A percentile compares a stretch with the other conserved stretches of the same genome.
Evolutionary conservation across 2,113 vertebrate species (phyloP).

Genomic region (Morone saxatilis): DNA sequence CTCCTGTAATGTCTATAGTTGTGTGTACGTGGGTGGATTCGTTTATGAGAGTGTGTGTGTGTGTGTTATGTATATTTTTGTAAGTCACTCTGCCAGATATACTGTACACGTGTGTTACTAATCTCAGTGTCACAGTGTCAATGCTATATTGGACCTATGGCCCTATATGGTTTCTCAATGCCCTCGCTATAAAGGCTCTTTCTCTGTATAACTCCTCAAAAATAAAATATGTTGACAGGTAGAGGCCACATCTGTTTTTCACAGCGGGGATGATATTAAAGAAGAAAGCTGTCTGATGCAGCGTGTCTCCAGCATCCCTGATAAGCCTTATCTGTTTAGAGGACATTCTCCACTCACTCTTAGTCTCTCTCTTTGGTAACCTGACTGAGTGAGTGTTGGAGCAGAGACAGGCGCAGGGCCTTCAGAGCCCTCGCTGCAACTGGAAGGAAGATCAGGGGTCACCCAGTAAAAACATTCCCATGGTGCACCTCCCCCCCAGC

Average conservation of each 20-base stretch:
- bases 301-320: conserved; percentile 59
- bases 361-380: conserved; percentile 50
- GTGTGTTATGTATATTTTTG: conserved; percentile 45
- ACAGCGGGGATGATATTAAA: not conserved
- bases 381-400: conserved; percentile 71
- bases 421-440: conserved; percentile 69
- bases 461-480: conserved; percentile 86
- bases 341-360: conserved; percentile 32
- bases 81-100: conserved; percentile 47
- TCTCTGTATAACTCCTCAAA: conserved; percentile 60
- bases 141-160: conserved; percentile 71
- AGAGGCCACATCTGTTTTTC: conserved; percentile 19
- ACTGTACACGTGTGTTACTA: conserved; percentile 63
- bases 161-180: conserved; percentile 70
- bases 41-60: not conserved
- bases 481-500: conserved; percentile 75
- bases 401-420: conserved; percentile 71
- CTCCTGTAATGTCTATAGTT: conserved; percentile 23
- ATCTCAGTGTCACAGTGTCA: conserved; percentile 62
- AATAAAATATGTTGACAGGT: conserved; percentile 54
- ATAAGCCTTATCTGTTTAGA: conserved; percentile 80
- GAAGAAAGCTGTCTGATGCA: conserved; percentile 34
- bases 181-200: conserved; percentile 58
- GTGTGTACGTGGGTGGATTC: conserved; percentile 9
- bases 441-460: conserved; percentile 87